These are phyloP conservation scores for Therioaphis trifolii DNA, from an alignment of 2,888 invertebrate genomes.

Conservation along the genomic window DNA sequence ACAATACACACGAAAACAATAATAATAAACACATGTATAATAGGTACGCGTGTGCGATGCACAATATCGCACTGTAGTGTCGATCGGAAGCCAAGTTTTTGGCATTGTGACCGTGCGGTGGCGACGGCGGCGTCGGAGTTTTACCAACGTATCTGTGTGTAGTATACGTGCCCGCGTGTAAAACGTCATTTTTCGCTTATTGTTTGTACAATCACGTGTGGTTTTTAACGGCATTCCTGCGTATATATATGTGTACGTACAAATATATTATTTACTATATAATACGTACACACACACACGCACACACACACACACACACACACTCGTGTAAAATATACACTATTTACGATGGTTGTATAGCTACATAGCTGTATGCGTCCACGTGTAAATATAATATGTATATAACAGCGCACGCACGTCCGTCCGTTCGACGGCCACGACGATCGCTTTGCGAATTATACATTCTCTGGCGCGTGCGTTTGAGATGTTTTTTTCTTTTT, in stretches of 20 bases:
- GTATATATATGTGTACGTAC: neutral
- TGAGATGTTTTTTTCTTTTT: neutral
- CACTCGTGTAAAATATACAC: neutral
- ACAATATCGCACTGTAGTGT: neutral
- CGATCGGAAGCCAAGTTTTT: constrained; percentile 57
- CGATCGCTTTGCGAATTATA: neutral
- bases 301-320: neutral
- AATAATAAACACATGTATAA: constrained; percentile 17
- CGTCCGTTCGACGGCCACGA: neutral
- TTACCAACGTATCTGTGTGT: neutral
- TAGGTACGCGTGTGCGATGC: neutral
- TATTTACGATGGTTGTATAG: neutral
- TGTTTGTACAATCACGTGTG: constrained; percentile 43
- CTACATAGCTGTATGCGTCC: neutral
- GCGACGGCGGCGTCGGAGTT: neutral
- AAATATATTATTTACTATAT: neutral
- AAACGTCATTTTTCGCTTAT: constrained; percentile 41
- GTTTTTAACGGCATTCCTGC: constrained; percentile 52
- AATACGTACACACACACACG: neutral
- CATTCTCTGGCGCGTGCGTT: neutral
- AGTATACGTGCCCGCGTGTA: neutral
- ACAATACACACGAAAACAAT: constrained; percentile 45
- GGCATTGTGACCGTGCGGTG: constrained; percentile 37
- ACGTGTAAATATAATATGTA: neutral
- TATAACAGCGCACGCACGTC: neutral